Base-by-base conservation (phyloP, 2,113 vertebrate species). In the Empidonax traillii region DNA sequence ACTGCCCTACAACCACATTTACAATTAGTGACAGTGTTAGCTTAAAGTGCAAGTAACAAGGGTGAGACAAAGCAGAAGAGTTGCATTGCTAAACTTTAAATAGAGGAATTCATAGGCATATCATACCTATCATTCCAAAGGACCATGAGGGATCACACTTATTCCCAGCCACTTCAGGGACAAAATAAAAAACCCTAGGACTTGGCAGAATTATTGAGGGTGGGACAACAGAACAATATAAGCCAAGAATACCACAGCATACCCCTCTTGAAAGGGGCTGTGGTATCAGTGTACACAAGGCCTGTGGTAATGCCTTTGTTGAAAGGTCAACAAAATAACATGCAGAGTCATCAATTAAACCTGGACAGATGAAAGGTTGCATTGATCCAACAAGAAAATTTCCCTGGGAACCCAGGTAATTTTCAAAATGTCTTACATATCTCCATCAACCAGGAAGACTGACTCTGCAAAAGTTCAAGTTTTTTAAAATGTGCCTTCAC, bases 21-120 rank as follows among this genome's bases (percentile, higher is more conserved):
- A 95, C 94, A 93, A 92, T 84, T 81, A 90, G 85, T 96, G 94
- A 96, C 96, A 97, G 82, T 90, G 94, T 92, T 92, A 96, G 92
- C 92, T 92, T 95, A 87, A 94, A 95, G 89, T 56, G 65, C 73
- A 74, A 93, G 93, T 81, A 95, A 94, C 69, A 72, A 58, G 76
- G 68, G 59, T 95, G 90, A 96, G 88, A 95, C 87, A 95, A 95
- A 95, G 83, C 95, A 96, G 94, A 92, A 86, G 79, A 89, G 79
- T 2, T 89, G 56, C 56, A 52, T 3, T 90, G 91, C 89, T 92
- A 78, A 86, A 81, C 92, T 88, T 93, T 74, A 86, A 58, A 87
- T 68, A 77, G 22, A 75, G 62, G 76, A 84, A 92, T 75, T 35
- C 7, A 8, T 49, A 68, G 90, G 56, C 44, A 35, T 33, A 81